Conservation (phyloP, 2,797 vertebrate genomes). For the Xiphophorus birchmanni region DNA sequence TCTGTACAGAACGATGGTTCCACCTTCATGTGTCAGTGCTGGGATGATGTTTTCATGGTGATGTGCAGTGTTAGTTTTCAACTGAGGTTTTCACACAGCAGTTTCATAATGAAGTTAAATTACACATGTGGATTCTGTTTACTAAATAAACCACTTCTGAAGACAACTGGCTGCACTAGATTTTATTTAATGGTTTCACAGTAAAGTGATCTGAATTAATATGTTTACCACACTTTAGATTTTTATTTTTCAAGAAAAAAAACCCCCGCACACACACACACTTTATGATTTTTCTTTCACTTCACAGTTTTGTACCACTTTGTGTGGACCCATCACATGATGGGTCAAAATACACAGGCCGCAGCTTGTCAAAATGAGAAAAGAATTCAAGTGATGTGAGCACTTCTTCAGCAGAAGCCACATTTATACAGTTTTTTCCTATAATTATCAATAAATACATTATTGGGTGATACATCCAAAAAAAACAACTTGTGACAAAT, state of each 20-base stretch:
- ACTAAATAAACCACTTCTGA: neutral
- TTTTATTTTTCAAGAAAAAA: neutral
- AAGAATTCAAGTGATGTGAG: neutral
- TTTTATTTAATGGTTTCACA: constrained; percentile 3
- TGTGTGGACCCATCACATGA: neutral
- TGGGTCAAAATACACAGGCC: neutral
- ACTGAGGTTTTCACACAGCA: neutral
- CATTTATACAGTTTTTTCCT: neutral
- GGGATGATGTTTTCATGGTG: neutral
- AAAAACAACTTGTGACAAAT: neutral
- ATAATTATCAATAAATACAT: neutral
- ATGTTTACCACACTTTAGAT: neutral
- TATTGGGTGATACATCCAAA: neutral
- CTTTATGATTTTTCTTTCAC: neutral
- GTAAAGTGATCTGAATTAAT: neutral
- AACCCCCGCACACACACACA: neutral
- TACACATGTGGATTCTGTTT: neutral
- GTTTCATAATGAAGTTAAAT: neutral
- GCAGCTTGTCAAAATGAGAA: neutral
- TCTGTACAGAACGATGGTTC: neutral
- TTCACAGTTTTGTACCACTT: neutral
- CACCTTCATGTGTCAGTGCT: neutral
- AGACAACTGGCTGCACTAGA: neutral
- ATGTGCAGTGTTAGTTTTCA: neutral
- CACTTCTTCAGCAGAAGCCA: neutral